These are phyloP conservation scores for Zygaena filipendulae DNA, from an alignment of 2,888 invertebrate genomes.

Conservation along the genomic window DNA sequence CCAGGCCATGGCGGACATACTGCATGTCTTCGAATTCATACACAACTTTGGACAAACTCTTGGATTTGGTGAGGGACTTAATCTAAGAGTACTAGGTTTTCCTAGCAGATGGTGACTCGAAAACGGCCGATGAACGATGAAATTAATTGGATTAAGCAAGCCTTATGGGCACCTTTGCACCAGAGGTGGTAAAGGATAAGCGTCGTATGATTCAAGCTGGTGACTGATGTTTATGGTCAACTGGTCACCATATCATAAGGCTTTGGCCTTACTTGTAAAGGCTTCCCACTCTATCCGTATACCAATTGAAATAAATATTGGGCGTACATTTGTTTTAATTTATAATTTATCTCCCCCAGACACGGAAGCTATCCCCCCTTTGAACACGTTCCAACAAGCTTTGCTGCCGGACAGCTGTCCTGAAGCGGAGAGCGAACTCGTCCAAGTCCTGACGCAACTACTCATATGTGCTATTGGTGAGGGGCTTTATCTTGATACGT, in stretches of 20 bases:
- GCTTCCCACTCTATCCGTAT: too few relatives aligned
- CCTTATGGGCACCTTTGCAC: too few relatives aligned
- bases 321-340: too few relatives aligned
- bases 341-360: constrained; percentile 56
- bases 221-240: too few relatives aligned
- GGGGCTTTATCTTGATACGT: constrained; percentile 12
- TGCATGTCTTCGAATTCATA: constrained; percentile 97
- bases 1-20: constrained; percentile 88
- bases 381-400: constrained; percentile 89
- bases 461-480: constrained; percentile 85
- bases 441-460: constrained; percentile 89
- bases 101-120: not conserved
- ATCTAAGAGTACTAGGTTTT: not conserved
- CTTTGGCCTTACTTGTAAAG: too few relatives aligned
- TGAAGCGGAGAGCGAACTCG: constrained; percentile 85
- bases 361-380: constrained; percentile 85
- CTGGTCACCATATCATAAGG: too few relatives aligned
- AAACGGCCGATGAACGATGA: constrained; percentile 3
- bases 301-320: too few relatives aligned
- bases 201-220: too few relatives aligned
- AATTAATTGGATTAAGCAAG: too few relatives aligned
- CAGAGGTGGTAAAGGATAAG: too few relatives aligned
- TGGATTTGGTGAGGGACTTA: constrained; percentile 92
- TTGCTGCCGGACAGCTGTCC: constrained; percentile 83
- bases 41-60: constrained; percentile 96